Evolutionary conservation across 2,888 invertebrate species (phyloP).

Genomic region (Tiliacea citrago): DNA sequence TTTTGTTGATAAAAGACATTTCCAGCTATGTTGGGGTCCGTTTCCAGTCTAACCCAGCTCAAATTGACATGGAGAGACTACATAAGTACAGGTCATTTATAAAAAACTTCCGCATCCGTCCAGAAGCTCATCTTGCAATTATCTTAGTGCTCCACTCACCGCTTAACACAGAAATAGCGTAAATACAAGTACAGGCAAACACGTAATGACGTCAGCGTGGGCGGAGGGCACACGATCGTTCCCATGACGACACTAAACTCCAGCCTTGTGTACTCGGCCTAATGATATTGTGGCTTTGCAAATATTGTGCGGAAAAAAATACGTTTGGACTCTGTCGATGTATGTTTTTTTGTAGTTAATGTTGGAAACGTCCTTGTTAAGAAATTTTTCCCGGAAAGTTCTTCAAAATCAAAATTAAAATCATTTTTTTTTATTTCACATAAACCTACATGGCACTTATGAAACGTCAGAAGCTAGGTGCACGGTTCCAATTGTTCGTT

Average conservation of each 20-base stretch:
- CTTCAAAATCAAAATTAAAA: no score
- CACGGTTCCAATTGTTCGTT: no score
- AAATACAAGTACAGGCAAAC: conserved; percentile 37
- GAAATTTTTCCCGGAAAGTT: neutral
- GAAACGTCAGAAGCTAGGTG: no score
- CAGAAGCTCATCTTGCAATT: neutral
- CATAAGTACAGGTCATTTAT: neutral
- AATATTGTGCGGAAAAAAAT: conserved; percentile 47
- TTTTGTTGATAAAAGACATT: no score
- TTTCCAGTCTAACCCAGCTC: no score
- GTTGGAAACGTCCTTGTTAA: neutral
- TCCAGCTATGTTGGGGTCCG: no score
- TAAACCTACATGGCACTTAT: no score
- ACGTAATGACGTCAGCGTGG: conserved; percentile 53
- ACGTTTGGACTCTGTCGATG: conserved; percentile 2
- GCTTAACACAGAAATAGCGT: conserved; percentile 22
- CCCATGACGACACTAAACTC: conserved; percentile 60
- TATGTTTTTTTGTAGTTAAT: conserved; percentile 29
- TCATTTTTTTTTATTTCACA: no score
- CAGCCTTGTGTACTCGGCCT: conserved; percentile 59
- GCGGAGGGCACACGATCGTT: conserved; percentile 47
- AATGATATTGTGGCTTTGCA: conserved; percentile 62
- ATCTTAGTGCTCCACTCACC: neutral
- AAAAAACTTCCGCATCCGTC: neutral
- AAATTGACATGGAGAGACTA: neutral